Percentiles rank a stretch among this genome's conserved stretches.
These are phyloP conservation scores for Dendropsophus ebraccatus DNA, from an alignment of 2,113 vertebrate genomes.

Conservation along the genomic window DNA sequence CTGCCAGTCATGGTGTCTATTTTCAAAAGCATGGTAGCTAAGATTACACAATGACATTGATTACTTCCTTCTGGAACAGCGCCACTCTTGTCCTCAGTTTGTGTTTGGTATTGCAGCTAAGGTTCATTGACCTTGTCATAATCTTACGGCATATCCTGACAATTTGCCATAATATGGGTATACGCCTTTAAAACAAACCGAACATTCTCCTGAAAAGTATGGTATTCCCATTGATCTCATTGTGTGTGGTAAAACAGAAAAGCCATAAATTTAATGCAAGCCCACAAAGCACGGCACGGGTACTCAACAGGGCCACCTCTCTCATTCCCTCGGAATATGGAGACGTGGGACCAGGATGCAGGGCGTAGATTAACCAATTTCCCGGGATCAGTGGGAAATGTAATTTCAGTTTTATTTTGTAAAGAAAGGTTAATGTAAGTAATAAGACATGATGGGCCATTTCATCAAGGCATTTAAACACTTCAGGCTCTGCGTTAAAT, in stretches of 20 bases:
- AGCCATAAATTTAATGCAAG: neutral
- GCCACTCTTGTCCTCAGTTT: no score
- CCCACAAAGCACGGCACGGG: neutral
- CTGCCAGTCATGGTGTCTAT: no score
- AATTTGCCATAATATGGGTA: neutral
- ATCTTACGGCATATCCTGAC: neutral
- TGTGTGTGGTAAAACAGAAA: neutral
- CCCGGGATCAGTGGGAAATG: slow-evolving; percentile 42
- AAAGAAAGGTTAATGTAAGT: slow-evolving; percentile 58
- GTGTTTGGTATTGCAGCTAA: no score
- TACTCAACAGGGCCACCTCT: neutral
- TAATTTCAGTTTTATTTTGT: slow-evolving; percentile 56
- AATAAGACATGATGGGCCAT: slow-evolving; percentile 58
- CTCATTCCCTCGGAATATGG: neutral
- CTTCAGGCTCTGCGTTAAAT: slow-evolving; percentile 56
- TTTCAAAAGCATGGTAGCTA: no score
- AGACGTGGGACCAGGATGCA: neutral
- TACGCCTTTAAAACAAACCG: neutral
- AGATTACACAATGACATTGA: no score
- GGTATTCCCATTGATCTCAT: neutral
- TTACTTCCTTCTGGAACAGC: no score
- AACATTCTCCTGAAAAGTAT: no score
- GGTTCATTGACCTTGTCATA: no score
- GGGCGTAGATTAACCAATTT: slow-evolving; percentile 21
- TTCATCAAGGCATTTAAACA: slow-evolving; percentile 58